Evolutionary conservation across 2,113 vertebrate species (phyloP), one percentile per base, ranked within the genome.

Genomic region (Synchiropus splendidus): DNA sequence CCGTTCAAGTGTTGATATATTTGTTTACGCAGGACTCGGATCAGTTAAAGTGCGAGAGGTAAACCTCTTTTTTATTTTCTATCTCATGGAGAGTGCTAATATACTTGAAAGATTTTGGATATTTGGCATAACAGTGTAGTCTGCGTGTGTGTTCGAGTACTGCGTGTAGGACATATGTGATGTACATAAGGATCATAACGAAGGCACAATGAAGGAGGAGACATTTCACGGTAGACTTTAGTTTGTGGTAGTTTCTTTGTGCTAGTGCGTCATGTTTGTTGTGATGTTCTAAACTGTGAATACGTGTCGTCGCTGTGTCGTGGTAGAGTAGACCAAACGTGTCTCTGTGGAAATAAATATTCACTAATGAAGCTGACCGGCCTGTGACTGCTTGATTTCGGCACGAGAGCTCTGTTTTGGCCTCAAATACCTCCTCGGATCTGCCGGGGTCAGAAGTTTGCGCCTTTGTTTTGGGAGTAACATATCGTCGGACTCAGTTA

Each of bases 211-310:
- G 64, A 70, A 59, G 51, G 21, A 27, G 21, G 61, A 59, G 67
- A 59, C 59, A 61, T 83, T 71, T 74, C 67, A 27, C 8, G 39
- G 45, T 67, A 61, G 55, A 45, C 48, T 64, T 64, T 12, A 60
- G 67, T 78, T 63, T 54, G 65, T 35, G 32, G 12, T 18, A 35
- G 42, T 34, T 45, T 5, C 10, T 67, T 70, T 67, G 75, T 81
- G 70, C 61, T 70, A 63, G 72, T 80, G 65, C 64, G 76, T 79
- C 64, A 58, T 74, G 68, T 79, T 66, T 9, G 13, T 16, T 42
- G 76, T 83, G 79, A 51, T 80, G 80, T 82, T 81, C 58, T 59
- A 78, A 83, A 84, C 79, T 86, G 85, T 87, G 82, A 83, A 85
- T 82, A 82, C 69, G 13, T 32, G n/a, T 45, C 12, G 43, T 77